Percentiles rank a stretch among this genome's conserved stretches.
Evolutionary conservation across 2,888 invertebrate genomes (phyloP).

Genomic region (Sarcophaga caerulescens): DNA sequence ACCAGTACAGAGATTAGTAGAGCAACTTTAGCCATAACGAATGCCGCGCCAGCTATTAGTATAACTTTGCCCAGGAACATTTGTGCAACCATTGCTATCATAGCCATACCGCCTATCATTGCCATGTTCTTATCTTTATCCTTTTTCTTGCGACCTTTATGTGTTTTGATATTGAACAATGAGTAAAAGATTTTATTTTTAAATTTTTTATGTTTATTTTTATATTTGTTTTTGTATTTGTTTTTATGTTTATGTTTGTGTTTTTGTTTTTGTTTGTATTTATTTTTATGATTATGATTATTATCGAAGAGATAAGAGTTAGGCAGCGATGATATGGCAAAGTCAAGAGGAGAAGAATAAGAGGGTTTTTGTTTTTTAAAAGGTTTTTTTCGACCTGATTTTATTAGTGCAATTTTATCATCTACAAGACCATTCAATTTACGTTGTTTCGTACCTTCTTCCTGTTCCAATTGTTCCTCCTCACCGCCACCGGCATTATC

Average conservation of each 20-base stretch:
- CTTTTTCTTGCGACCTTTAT: slow-evolving; percentile 83
- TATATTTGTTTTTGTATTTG: slow-evolving; percentile 81
- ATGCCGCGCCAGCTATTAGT: slow-evolving; percentile 85
- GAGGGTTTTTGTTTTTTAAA: slow-evolving; percentile 66
- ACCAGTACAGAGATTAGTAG: slow-evolving; percentile 84
- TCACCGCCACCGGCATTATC: neutral
- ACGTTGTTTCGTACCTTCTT: slow-evolving; percentile 78
- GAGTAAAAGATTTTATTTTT: slow-evolving; percentile 71
- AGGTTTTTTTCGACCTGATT: slow-evolving; percentile 59
- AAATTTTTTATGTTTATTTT: slow-evolving; percentile 61
- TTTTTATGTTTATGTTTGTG: slow-evolving; percentile 67
- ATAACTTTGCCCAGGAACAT: slow-evolving; percentile 87
- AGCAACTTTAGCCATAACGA: slow-evolving; percentile 86
- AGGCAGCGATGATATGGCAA: slow-evolving; percentile 1
- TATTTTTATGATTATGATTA: neutral
- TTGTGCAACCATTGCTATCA: slow-evolving; percentile 85
- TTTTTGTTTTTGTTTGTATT: slow-evolving; percentile 32
- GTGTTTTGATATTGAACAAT: slow-evolving; percentile 67
- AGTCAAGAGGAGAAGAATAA: slow-evolving; percentile 51
- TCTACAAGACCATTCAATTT: slow-evolving; percentile 72
- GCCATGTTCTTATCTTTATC: slow-evolving; percentile 82
- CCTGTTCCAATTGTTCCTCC: slow-evolving; percentile 41
- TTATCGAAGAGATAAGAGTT: neutral
- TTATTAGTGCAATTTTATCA: slow-evolving; percentile 76
- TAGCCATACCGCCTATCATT: slow-evolving; percentile 84